Conservation (phyloP, 2,888 invertebrate genomes). For the Latrodectus elegans region DNA sequence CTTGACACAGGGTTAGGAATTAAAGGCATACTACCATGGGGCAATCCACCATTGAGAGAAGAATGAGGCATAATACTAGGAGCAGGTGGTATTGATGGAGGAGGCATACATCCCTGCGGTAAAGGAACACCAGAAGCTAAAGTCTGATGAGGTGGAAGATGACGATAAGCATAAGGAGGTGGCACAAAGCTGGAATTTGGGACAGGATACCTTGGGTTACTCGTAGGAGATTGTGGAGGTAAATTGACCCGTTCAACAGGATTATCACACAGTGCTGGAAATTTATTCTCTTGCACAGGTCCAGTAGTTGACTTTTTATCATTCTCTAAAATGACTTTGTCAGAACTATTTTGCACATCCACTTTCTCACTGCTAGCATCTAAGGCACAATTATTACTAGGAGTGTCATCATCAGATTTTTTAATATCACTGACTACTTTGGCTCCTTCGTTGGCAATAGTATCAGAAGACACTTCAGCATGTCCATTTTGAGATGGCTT, state of each 20-base stretch:
- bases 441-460: conserved; percentile 16
- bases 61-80: conserved; percentile 11
- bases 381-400: conserved; percentile 62
- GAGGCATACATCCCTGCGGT: conserved; percentile 61
- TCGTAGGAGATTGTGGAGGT: conserved; percentile 31
- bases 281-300: conserved; percentile 25
- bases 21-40: conserved; percentile 6
- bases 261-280: conserved; percentile 41
- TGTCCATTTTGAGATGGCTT: conserved; percentile 60
- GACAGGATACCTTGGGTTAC: conserved; percentile 32
- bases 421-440: conserved; percentile 34
- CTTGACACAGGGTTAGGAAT: conserved; percentile 49
- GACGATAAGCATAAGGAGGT: conserved; percentile 43
- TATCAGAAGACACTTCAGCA: conserved; percentile 7
- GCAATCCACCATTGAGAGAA: conserved; percentile 37
- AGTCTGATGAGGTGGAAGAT: conserved; percentile 42
- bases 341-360: conserved; percentile 29
- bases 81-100: conserved; percentile 40
- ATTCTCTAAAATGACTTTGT: conserved; percentile 12
- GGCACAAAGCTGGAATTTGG: conserved; percentile 29
- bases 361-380: conserved; percentile 52
- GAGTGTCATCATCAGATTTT: conserved; percentile 20
- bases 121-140: conserved; percentile 30
- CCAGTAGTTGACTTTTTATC: conserved; percentile 1
- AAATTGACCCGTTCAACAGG: conserved; percentile 19